Percentiles rank a stretch among this genome's conserved stretches.
phyloP scores from a whole-genome alignment of 2,888 invertebrate genomes.

The Lochmaea capreae region DNA sequence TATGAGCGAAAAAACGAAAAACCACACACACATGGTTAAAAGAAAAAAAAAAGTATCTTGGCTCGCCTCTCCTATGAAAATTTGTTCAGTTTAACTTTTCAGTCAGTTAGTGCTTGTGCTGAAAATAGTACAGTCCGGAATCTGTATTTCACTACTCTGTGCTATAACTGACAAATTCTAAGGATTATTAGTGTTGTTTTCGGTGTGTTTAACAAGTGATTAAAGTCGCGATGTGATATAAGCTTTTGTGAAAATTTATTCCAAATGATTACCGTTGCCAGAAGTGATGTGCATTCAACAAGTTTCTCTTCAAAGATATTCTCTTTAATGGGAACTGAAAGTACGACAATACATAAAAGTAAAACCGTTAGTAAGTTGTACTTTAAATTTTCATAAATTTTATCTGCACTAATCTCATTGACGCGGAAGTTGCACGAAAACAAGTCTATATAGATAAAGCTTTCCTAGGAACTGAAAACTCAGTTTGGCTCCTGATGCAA shows the following conservation, averaged over 20 bases:
- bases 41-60: constrained; percentile 41
- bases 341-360: constrained; percentile 50
- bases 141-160: constrained; percentile 19
- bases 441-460: too few relatives aligned
- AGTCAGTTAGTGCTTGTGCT: constrained; percentile 53
- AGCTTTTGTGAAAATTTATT: constrained; percentile 33
- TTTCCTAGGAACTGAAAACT: too few relatives aligned
- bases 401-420: constrained; percentile 2
- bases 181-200: constrained; percentile 31
- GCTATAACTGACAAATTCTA: constrained; percentile 11
- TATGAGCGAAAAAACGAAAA: constrained; percentile 47
- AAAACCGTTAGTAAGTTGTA: constrained; percentile 53
- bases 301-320: constrained; percentile 51
- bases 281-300: constrained; percentile 54
- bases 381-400: background rate
- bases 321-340: constrained; percentile 56
- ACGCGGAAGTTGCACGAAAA: background rate
- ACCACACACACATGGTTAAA: constrained; percentile 41
- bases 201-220: constrained; percentile 41
- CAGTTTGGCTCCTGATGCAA: too few relatives aligned
- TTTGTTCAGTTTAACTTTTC: constrained; percentile 59
- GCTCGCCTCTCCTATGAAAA: constrained; percentile 41
- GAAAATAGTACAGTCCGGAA: constrained; percentile 54
- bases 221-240: constrained; percentile 43
- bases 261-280: constrained; percentile 57